A percentile compares a stretch with the other conserved stretches of the same genome.
Conservation (phyloP, 2,113 vertebrate species). For the Cinclus cinclus region DNA sequence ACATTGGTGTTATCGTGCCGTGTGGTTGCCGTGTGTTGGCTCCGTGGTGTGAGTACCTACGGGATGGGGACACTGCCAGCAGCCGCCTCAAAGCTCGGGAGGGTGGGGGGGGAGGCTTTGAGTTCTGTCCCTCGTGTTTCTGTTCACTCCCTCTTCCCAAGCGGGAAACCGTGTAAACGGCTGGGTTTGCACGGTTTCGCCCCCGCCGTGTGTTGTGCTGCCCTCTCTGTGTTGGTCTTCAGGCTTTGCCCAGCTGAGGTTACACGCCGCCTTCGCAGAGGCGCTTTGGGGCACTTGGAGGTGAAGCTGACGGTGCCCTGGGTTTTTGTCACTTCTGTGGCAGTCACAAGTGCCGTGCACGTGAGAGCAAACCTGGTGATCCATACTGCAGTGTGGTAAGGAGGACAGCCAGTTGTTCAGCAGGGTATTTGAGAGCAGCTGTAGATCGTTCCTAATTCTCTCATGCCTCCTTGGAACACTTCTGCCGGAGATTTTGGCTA, state of each 20-base stretch:
- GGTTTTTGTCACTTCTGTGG: not conserved
- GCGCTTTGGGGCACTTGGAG: not conserved
- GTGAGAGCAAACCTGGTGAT: not conserved
- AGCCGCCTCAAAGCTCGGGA: not conserved
- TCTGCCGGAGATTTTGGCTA: not conserved
- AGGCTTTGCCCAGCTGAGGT: not conserved
- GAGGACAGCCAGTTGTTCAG: not conserved
- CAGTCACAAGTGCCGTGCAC: not conserved
- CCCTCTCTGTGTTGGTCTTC: not conserved
- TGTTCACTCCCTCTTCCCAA: constrained; percentile 52
- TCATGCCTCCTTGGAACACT: not conserved
- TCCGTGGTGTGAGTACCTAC: not conserved
- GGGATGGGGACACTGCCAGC: not conserved
- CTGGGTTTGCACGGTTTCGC: constrained; percentile 42
- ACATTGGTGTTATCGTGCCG: constrained; percentile 48
- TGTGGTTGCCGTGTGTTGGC: constrained; percentile 60
- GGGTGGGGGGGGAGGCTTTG: constrained; percentile 38
- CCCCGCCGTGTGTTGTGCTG: constrained; percentile 31
- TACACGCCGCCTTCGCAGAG: not conserved
- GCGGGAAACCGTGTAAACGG: constrained; percentile 57
- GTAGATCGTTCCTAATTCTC: not conserved
- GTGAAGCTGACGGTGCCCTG: not conserved
- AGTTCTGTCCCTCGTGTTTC: constrained; percentile 38
- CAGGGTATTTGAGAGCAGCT: not conserved
- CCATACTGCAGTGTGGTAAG: fast-evolving